phyloP scores from a whole-genome alignment of 2,113 vertebrate species.

The Pluvialis apricaria region DNA sequence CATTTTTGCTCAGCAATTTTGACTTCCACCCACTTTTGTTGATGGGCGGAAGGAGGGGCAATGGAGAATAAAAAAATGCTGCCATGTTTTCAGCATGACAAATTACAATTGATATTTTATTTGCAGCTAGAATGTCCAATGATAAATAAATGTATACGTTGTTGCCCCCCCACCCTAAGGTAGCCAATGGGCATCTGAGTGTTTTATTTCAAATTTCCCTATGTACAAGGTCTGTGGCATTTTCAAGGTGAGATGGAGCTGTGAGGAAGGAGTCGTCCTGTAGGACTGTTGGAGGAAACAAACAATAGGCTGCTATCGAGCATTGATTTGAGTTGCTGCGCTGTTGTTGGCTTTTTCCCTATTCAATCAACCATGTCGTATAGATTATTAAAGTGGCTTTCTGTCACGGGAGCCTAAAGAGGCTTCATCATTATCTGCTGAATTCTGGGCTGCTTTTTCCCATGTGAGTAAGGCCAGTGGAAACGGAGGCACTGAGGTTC shows the following conservation, averaged over 20 bases:
- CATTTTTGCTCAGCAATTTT: slow-evolving; percentile 2
- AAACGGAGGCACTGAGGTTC: rapidly evolving
- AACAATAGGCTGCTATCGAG: neutral
- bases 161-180: neutral
- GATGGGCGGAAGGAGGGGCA: neutral
- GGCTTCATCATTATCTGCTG: neutral
- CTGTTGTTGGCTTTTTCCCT: neutral
- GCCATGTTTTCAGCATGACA: neutral
- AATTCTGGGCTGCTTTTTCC: neutral
- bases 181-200: neutral
- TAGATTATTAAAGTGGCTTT: slow-evolving; percentile 2
- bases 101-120: neutral
- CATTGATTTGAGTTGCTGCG: neutral
- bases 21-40: slow-evolving; percentile 12
- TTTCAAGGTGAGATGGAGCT: neutral
- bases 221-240: rapidly evolving
- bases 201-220: neutral
- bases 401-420: neutral
- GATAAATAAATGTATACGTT: neutral
- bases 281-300: neutral
- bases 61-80: neutral
- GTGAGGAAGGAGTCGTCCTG: neutral
- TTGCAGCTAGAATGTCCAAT: neutral
- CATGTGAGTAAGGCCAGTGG: neutral
- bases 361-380: neutral